Evolutionary conservation across 2,888 invertebrate genomes (phyloP), one percentile per base, ranked within the genome.

Genomic region (Trypoxylon attenuatum): DNA sequence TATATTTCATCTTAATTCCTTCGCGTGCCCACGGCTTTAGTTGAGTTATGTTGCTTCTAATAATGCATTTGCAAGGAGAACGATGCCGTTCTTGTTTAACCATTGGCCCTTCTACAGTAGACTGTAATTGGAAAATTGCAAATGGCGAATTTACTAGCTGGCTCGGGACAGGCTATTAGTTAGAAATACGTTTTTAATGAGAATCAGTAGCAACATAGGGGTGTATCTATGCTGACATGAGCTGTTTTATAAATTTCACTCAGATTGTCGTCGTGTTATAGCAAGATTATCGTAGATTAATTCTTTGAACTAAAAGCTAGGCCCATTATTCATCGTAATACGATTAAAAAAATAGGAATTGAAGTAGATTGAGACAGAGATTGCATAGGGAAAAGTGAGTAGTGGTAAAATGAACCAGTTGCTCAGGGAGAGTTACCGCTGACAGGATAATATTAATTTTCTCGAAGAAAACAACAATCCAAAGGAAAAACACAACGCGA

Each of bases 401-500:
- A n/a, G n/a, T n/a, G n/a, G n/a, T n/a, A n/a, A n/a, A n/a, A n/a
- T n/a, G n/a, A n/a, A n/a, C n/a, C n/a, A n/a, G n/a, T n/a, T n/a
- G n/a, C n/a, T n/a, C n/a, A n/a, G n/a, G n/a, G n/a, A n/a, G n/a
- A n/a, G n/a, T n/a, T n/a, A n/a, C n/a, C n/a, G n/a, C n/a, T n/a
- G n/a, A n/a, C n/a, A n/a, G n/a, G n/a, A n/a, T n/a, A n/a, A n/a
- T n/a, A n/a, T n/a, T 19, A 16, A 43, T 43, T 43, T 45, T 33
- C 18, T 29, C 29, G 19, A 19, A 27, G 47, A 55, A 64, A 69
- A 65, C 61, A 58, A 60, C 57, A 50, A 43, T 47, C 52, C 33
- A 23, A 66, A 27, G 53, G 46, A 71, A 73, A 79, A 76, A 75
- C 65, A 60, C 72, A 66, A 78, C 76, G 70, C 64, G 58, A 67